Conservation (phyloP, 1,140 invertebrate species). For the Microplitis mediator region DNA sequence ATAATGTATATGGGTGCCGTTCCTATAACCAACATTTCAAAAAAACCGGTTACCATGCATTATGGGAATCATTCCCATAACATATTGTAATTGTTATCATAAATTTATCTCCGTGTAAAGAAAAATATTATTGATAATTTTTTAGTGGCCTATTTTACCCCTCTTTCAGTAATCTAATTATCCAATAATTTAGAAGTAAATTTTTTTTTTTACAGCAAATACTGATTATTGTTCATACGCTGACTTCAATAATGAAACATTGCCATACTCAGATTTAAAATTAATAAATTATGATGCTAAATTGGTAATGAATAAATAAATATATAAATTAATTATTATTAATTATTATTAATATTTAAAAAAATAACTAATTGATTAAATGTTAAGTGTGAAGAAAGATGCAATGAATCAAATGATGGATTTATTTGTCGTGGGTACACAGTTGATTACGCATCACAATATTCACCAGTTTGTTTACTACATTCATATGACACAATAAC, state of each 20-base stretch:
- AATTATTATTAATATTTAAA: background rate
- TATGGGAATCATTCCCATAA: too few relatives aligned
- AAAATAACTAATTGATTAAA: background rate
- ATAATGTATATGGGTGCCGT: too few relatives aligned
- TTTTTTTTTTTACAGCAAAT: conserved; percentile 40
- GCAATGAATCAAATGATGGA: conserved; percentile 55
- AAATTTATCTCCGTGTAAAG: too few relatives aligned
- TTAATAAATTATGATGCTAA: conserved; percentile 36
- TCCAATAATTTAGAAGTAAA: background rate
- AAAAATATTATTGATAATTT: too few relatives aligned
- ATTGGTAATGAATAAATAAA: conserved; percentile 43
- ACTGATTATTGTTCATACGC: conserved; percentile 57
- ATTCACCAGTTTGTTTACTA: conserved; percentile 49
- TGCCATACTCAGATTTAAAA: conserved; percentile 54
- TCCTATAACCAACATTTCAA: too few relatives aligned
- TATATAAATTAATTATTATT: background rate
- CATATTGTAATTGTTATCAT: too few relatives aligned
- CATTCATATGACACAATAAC: conserved; percentile 60
- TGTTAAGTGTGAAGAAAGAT: conserved; percentile 61
- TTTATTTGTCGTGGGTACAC: conserved; percentile 64
- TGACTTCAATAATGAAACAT: conserved; percentile 50
- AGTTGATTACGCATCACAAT: conserved; percentile 38
- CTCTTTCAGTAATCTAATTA: too few relatives aligned
- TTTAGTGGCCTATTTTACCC: too few relatives aligned
- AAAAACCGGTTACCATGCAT: too few relatives aligned